Conservation (phyloP, 1,140 invertebrate species). For the Wiebesia pumilae region DNA sequence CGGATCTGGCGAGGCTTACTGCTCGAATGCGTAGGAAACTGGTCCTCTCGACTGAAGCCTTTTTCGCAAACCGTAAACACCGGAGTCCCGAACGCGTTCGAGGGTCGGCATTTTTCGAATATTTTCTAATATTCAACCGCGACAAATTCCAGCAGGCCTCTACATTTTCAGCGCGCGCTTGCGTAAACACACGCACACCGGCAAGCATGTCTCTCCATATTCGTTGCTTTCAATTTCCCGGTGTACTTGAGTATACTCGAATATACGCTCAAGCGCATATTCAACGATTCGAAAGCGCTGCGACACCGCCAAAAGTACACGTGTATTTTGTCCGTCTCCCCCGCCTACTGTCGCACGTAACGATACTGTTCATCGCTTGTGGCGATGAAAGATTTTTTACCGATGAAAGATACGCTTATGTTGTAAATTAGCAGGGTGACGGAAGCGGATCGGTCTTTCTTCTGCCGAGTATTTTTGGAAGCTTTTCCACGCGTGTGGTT, state of each 20-base stretch:
- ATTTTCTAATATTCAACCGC: background rate
- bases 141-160: constrained; percentile 4
- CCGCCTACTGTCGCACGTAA: background rate
- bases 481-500: background rate
- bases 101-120: no score
- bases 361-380: background rate
- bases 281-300: no score
- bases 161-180: background rate
- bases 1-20: background rate
- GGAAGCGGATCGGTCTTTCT: background rate
- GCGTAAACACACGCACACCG: background rate
- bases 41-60: background rate
- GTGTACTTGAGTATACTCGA: no score
- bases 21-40: background rate
- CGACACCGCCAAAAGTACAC: no score
- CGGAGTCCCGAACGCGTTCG: no score
- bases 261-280: no score
- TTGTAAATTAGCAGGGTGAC: background rate
- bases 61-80: background rate
- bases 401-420: background rate
- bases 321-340: no score
- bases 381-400: background rate
- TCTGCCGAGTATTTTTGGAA: background rate
- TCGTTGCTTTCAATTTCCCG: no score
- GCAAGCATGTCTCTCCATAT: no score